Base-by-base conservation (phyloP, 2,888 invertebrate species). In the Caenorhabditis plicata region DNA sequence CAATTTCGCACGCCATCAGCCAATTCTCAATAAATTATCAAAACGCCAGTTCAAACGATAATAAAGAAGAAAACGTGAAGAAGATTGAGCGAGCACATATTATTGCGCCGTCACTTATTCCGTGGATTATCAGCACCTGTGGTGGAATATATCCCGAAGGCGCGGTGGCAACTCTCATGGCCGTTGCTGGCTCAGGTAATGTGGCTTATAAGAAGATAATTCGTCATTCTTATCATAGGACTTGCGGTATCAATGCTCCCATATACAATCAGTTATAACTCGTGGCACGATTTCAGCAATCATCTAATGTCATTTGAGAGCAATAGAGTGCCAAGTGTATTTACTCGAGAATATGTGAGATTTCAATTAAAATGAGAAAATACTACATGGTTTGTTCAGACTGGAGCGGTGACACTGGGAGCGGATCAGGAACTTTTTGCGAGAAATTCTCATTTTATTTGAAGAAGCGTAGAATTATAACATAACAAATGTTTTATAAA, bases 121-220 rank as follows among this genome's bases (percentile, higher is more conserved):
- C 85, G 86, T 89, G 91, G 82, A 83, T 91, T 44, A 89, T 90
- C 54, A 87, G 89, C 62, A 88, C 90, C 49, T 80, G 91, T 62
- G 89, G 91, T n/a, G n/a, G n/a, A n/a, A n/a, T n/a, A n/a, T 95
- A 96, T 83, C 94, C 94, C 19, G 87, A 93, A 81, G 88, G 89
- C 81, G 89, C 95, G 54, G 91, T 69, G 25, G 57, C 60, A 13
- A 62, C 51, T 17, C 52, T 69, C 23, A 69, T 69, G 66, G 69
- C 66, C 33, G 66, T 67, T 40, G 69, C 66, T 45, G 69, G 69
- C 51, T 68, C 68, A 9, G n/a, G n/a, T n/a, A n/a, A n/a, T n/a
- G n/a, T n/a, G n/a, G 64, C 56, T 67, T n/a, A 46, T 29, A 13
- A n/a, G 13, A 17, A 11, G 8, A 17, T 13, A 60, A 5, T 23